Evolutionary conservation across 53 echinoderm and acorn worm genomes (phyloP), one percentile per base, ranked within the genome.

Genomic region (Apostichopus leukothele): DNA sequence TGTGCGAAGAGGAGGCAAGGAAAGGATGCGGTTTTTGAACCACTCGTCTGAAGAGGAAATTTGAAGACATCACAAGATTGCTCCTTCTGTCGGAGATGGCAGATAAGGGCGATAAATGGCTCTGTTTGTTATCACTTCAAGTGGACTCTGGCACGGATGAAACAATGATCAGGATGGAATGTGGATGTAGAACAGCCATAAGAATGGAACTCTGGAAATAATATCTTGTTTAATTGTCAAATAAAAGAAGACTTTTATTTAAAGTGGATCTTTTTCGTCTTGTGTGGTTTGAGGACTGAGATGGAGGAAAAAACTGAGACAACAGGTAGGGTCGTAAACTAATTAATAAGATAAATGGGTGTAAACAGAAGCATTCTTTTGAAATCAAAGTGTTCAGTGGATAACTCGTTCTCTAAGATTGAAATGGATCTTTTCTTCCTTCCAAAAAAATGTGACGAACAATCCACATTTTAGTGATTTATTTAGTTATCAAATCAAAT

Each of bases 261-360:
- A 63, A 63, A 63, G 63, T 63, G 79, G 79, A 79, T 77, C 77
- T 79, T 51, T 79, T 53, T 79, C 79, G 53, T 79, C 79, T 51
- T 79, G 79, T 39, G 39, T 39, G 39, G 39, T 79, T 51, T 79
- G 79, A 79, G 79, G 50, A 79, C 79, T 79, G 51, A 79, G 20
- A 52, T 79, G 53, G 79, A 39, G 19, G 79, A 79, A 79, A 52
- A 39, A 39, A 39, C 39, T 39, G 53, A 51, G 50, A 79, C 19
- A 50, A 79, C 39, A 79, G 79, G 79, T 79, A 79, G 79, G 79
- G 79, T 52, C 16, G 79, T 79, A 51, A n/a, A 50, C 39, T 39
- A 39, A 51, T 79, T 52, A 79, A 53, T n/a, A 27, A 52, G 79
- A 79, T 79, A 79, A 79, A 79, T 79, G 50, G 79, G 79, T 79